Evolutionary conservation across 2,797 vertebrate species (phyloP).

Genomic region (Agapornis canus): DNA sequence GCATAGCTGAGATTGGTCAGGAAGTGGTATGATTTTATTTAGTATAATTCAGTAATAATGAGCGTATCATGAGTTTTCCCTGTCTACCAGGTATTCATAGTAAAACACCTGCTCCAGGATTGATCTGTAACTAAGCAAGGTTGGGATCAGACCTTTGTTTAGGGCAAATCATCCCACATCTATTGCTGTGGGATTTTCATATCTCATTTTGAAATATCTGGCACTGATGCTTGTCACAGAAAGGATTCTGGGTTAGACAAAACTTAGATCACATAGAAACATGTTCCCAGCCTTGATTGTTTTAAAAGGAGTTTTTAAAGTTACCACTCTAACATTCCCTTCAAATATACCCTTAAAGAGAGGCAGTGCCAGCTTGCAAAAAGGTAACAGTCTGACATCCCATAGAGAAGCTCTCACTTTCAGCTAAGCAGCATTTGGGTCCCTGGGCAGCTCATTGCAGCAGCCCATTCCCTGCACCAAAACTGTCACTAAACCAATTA

Average conservation of each 20-base stretch:
- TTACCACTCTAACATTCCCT: background rate
- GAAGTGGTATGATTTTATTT: background rate
- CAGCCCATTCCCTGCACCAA: background rate
- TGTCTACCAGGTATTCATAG: background rate
- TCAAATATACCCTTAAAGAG: background rate
- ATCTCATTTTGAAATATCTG: background rate
- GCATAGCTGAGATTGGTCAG: background rate
- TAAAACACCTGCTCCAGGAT: background rate
- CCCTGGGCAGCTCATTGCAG: background rate
- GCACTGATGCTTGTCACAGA: background rate
- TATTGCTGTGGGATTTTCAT: background rate
- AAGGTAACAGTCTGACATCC: background rate
- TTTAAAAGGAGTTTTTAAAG: background rate
- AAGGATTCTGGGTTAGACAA: background rate
- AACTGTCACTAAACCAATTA: background rate
- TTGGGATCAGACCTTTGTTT: background rate
- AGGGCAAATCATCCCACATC: background rate
- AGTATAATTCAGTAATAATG: background rate
- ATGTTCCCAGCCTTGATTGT: background rate
- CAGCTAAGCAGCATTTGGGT: background rate
- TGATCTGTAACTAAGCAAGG: background rate
- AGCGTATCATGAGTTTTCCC: background rate
- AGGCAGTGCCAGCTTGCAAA: background rate
- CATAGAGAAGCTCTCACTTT: background rate
- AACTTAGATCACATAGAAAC: background rate